phyloP scores from a whole-genome alignment of 2,888 invertebrate species.

The Tribolium freemani region DNA sequence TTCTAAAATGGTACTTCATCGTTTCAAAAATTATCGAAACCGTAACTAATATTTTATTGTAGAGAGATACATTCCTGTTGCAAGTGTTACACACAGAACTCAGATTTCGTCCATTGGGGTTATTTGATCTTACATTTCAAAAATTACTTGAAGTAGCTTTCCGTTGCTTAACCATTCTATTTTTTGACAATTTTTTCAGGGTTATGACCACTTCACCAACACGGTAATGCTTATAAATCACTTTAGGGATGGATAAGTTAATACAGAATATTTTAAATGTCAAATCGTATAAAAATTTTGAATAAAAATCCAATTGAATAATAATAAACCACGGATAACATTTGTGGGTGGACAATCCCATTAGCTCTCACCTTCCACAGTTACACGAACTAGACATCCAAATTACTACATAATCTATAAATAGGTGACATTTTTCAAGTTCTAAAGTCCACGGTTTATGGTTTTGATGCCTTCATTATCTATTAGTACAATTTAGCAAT shows the following conservation, averaged over 20 bases:
- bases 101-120: neutral
- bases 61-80: conserved; percentile 15
- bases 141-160: conserved; percentile 10
- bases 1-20: too few relatives aligned
- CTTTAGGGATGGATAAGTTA: too few relatives aligned
- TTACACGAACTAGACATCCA: neutral
- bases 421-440: too few relatives aligned
- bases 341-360: conserved; percentile 13
- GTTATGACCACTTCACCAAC: neutral
- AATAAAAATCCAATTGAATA: neutral
- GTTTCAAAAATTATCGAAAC: too few relatives aligned
- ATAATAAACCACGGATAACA: conserved; percentile 5
- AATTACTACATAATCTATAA: too few relatives aligned
- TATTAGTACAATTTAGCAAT: neutral
- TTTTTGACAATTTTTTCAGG: neutral
- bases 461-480: neutral
- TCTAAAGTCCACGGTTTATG: neutral
- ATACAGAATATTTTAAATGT: too few relatives aligned
- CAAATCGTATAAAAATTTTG: too few relatives aligned
- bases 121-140: conserved; percentile 14
- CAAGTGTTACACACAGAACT: conserved; percentile 4
- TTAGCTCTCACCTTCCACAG: conserved; percentile 18
- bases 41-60: neutral
- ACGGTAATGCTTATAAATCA: conserved; percentile 8
- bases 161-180: neutral